Base-by-base conservation (phyloP, 2,797 vertebrate species). In the Avahi laniger region DNA sequence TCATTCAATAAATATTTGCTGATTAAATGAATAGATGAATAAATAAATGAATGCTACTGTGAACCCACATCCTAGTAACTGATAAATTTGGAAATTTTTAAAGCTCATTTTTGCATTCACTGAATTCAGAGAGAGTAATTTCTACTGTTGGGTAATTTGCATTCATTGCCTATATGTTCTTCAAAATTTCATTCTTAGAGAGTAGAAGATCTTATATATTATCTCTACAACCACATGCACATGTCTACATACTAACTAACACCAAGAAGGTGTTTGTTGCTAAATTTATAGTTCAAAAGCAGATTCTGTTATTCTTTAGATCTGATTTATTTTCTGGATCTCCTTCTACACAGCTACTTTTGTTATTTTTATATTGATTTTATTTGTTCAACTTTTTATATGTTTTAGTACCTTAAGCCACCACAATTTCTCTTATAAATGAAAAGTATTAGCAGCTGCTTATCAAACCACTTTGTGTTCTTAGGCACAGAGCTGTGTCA, bases 321-420 rank as follows among this genome's bases (percentile, higher is more conserved):
- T 84, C 33, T 92, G 69, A 79, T 85, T 88, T 61, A 89, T 89
- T 81, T 89, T 92, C 80, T 76, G 9, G 24, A 28, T 63, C 33
- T 61, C 65, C 33, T 89, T 87, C 69, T 88, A 88, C 82, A 61
- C 30, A 69, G 48, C 43, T 57, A 28, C 13, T 89, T 94, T 85
- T 94, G 76, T 35, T 38, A 92, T 65, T 70, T 88, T 61, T 81
- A 80, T 76, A 76, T 57, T 80, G 15, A 41, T 61, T 84, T 92
- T 89, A 89, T 80, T 80, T 84, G 7, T 48, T 22, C 22, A 81
- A 59, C 20, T 89, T 92, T 65, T 81, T 35, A 7, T 48, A 89
- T 57, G 38, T 38, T 92, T 92, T 70, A 48, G 11, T 50, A 57
- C 43, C 73, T 65, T 92, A 48, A 90, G 33, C 6, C 24, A 48